Conservation (phyloP, 2,797 vertebrate species). For the Chaetodon trifasciatus region DNA sequence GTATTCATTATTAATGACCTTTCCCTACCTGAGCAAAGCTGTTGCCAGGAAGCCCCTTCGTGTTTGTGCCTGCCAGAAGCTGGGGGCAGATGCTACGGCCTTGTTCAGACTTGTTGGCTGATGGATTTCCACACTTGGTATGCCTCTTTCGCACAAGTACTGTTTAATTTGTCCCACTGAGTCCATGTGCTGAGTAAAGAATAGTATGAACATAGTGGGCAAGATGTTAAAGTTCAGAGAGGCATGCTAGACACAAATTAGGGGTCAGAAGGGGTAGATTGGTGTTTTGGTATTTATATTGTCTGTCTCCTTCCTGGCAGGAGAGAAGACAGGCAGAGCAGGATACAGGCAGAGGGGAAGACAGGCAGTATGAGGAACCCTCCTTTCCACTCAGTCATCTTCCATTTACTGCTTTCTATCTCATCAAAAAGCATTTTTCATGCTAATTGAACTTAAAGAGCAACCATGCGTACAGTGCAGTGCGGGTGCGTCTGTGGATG, state of each 20-base stretch:
- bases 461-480: conserved; percentile 62
- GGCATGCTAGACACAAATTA: conserved; percentile 68
- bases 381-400: conserved; percentile 48
- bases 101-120: conserved; percentile 75
- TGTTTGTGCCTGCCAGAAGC: conserved; percentile 75
- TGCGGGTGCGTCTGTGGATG: conserved; percentile 39
- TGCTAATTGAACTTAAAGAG: conserved; percentile 86
- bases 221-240: conserved; percentile 69
- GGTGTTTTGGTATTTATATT: conserved; percentile 52
- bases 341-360: conserved; percentile 19
- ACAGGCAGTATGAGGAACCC: conserved; percentile 14
- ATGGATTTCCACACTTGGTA: conserved; percentile 69
- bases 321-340: conserved; percentile 36
- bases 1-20: conserved; percentile 85
- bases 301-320: conserved; percentile 46
- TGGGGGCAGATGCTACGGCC: conserved; percentile 63
- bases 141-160: conserved; percentile 65
- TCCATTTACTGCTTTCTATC: conserved; percentile 77
- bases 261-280: conserved; percentile 53
- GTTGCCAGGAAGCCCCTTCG: conserved; percentile 74
- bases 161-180: conserved; percentile 73
- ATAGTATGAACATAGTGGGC: conserved; percentile 53
- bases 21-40: conserved; percentile 80
- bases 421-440: conserved; percentile 83
- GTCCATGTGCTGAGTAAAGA: conserved; percentile 69